phyloP scores from a whole-genome alignment of 2,888 invertebrate species.

The Volucella inflata region DNA sequence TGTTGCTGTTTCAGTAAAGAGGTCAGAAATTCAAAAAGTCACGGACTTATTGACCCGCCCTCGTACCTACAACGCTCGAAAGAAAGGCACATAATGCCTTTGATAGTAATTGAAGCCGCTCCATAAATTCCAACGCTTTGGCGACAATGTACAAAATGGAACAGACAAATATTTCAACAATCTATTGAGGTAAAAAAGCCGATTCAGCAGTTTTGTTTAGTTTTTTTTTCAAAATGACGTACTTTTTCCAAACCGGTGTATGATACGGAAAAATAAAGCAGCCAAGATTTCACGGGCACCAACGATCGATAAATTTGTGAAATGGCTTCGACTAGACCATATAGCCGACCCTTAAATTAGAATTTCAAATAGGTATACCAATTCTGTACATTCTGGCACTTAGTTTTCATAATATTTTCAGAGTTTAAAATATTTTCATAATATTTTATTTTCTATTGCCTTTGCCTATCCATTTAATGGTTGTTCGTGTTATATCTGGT shows the following conservation, averaged over 20 bases:
- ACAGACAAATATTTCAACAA: conserved; percentile 89
- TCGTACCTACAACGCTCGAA: conserved; percentile 93
- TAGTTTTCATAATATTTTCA: no score
- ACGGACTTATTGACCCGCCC: no score
- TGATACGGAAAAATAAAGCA: conserved; percentile 90
- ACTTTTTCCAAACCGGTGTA: conserved; percentile 91
- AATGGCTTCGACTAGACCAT: conserved; percentile 91
- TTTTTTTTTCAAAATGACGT: conserved; percentile 84
- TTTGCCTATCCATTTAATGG: no score
- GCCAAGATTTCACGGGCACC: conserved; percentile 93
- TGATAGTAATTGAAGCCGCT: conserved; percentile 88
- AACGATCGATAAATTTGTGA: conserved; percentile 93
- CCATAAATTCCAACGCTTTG: conserved; percentile 90
- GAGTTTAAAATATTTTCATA: no score
- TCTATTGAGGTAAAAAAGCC: conserved; percentile 76
- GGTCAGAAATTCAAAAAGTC: no score
- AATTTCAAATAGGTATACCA: background rate
- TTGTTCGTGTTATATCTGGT: no score
- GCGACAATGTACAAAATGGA: conserved; percentile 91
- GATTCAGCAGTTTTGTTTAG: background rate
- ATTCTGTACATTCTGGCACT: no score
- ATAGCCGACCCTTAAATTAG: conserved; percentile 91
- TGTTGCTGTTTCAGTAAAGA: no score
- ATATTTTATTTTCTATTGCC: no score
- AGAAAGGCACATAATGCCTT: conserved; percentile 89